These are phyloP conservation scores for Halictus rubicundus DNA, from an alignment of 1,140 invertebrate genomes.

Conservation along the genomic window DNA sequence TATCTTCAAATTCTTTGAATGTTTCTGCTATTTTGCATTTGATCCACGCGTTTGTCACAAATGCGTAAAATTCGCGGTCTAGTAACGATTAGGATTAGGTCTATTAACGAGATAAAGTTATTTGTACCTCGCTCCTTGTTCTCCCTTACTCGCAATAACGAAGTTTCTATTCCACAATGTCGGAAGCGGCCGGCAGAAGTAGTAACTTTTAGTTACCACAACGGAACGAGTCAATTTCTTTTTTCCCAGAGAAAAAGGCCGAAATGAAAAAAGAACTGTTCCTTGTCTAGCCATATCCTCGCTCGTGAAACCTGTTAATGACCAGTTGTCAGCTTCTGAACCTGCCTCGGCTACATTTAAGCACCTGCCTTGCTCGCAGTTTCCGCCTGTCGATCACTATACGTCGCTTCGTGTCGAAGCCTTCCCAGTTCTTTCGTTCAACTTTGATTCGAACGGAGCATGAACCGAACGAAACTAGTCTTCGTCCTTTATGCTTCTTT, in stretches of 20 bases:
- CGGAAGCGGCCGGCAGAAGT: not conserved
- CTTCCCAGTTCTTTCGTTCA: conserved; percentile 19
- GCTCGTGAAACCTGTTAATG: conserved; percentile 40
- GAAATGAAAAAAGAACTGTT: not conserved
- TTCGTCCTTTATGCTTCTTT: too few species aligned
- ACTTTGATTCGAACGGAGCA: conserved; percentile 3
- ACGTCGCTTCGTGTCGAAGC: not conserved
- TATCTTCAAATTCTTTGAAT: too few species aligned
- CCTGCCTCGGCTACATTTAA: conserved; percentile 5
- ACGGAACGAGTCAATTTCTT: not conserved
- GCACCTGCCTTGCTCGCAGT: conserved; percentile 8
- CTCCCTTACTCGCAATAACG: too few species aligned
- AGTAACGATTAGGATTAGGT: too few species aligned
- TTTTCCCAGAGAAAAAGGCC: not conserved
- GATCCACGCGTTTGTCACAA: too few species aligned
- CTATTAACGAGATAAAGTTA: too few species aligned
- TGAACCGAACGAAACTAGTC: not conserved
- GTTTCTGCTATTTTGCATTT: too few species aligned
- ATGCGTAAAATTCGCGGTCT: too few species aligned
- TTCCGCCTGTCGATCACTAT: conserved; percentile 28
- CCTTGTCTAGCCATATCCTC: conserved; percentile 30
- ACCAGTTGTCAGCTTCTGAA: conserved; percentile 30
- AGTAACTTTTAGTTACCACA: too few species aligned
- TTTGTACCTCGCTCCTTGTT: too few species aligned
- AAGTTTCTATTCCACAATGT: not conserved